These are phyloP conservation scores for Drosophila truncata DNA, from an alignment of 1,140 invertebrate genomes.

Conservation along the genomic window DNA sequence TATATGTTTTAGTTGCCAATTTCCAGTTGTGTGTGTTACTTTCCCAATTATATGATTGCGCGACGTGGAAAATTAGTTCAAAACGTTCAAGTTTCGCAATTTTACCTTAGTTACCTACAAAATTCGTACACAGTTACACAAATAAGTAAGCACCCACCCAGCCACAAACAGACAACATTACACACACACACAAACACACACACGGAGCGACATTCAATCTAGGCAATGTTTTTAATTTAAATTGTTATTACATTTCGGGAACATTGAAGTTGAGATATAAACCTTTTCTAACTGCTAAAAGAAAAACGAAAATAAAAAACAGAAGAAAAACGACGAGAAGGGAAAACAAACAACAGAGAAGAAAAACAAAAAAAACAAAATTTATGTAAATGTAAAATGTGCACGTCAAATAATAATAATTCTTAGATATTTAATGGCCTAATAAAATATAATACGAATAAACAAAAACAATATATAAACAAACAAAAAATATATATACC, in stretches of 20 bases:
- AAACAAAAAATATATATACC: constrained; percentile 18
- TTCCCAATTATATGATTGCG: constrained; percentile 26
- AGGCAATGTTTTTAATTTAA: constrained; percentile 71
- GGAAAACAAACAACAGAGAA: constrained; percentile 16
- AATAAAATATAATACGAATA: constrained; percentile 77
- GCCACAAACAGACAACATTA: constrained; percentile 11
- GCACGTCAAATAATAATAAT: constrained; percentile 83
- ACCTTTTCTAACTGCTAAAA: constrained; percentile 66
- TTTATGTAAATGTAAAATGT: constrained; percentile 83
- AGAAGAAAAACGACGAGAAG: constrained; percentile 12
- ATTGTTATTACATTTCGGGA: constrained; percentile 78
- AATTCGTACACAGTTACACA: constrained; percentile 26
- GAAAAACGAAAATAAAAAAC: constrained; percentile 22
- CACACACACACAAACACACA: constrained; percentile 21
- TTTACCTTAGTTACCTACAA: constrained; percentile 20
- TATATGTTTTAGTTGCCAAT: constrained; percentile 25
- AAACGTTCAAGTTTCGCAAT: constrained; percentile 26
- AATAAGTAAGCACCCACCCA: constrained; percentile 35
- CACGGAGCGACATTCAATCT: constrained; percentile 52
- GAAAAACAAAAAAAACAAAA: constrained; percentile 49
- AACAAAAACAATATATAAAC: constrained; percentile 50
- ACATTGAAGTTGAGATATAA: constrained; percentile 66
- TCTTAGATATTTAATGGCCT: constrained; percentile 80
- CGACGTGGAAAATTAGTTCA: constrained; percentile 36
- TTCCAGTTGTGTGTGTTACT: constrained; percentile 19